phyloP scores from a whole-genome alignment of 37 sponge, comb jelly and placozoan species.

The Diacarnus erythraeanus region DNA sequence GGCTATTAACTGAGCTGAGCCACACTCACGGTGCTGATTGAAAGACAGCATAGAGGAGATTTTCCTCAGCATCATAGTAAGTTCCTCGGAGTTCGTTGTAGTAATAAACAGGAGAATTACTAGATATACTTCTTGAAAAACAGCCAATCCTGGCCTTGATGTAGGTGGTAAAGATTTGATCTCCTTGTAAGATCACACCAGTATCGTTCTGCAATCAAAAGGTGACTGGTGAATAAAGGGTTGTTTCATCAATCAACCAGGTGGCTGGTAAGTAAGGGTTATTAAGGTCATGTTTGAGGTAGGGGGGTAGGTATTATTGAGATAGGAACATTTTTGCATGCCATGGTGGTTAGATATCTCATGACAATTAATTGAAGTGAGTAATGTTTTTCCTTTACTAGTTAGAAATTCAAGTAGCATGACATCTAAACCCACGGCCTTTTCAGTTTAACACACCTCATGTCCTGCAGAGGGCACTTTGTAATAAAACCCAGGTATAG shows the following conservation, averaged over 20 bases:
- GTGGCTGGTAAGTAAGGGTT: background rate
- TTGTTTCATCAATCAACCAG: too few species aligned
- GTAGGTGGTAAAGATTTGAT: conserved; percentile 31
- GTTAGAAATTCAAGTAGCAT: too few species aligned
- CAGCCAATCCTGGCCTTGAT: conserved; percentile 56
- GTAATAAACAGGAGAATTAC: conserved; percentile 25
- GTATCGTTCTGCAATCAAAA: conserved; percentile 50
- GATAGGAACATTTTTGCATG: background rate
- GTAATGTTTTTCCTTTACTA: too few species aligned
- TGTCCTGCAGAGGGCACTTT: too few species aligned
- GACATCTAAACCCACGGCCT: too few species aligned
- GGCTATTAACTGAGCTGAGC: too few species aligned
- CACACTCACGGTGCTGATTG: conserved; percentile 39
- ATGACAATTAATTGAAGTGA: too few species aligned
- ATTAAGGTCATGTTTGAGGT: background rate
- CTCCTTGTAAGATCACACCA: background rate
- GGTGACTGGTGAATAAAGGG: too few species aligned
- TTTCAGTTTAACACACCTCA: too few species aligned
- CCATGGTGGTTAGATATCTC: too few species aligned
- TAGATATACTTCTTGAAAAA: background rate
- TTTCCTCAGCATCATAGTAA: conserved; percentile 2
- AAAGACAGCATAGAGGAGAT: conserved; percentile 63
- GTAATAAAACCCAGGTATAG: too few species aligned
- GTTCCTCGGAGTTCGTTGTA: conserved; percentile 63
- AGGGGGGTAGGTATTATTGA: background rate